These are phyloP conservation scores for Columbina picui DNA, from an alignment of 2,113 vertebrate species.

Conservation along the genomic window DNA sequence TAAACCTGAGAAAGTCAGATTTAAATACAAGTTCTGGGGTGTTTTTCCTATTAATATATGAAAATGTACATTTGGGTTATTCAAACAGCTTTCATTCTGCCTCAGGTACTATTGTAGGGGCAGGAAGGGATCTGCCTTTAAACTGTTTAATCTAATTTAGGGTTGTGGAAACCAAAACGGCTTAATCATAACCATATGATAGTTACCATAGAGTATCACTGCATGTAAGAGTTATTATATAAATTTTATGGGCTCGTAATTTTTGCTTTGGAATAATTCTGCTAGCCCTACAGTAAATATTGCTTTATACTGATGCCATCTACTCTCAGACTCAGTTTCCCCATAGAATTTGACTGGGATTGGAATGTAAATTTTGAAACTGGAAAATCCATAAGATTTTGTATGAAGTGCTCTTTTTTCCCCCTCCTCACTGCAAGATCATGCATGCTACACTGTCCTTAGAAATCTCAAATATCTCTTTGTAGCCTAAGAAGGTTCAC, in stretches of 20 bases:
- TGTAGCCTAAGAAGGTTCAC: neutral
- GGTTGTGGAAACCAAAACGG: neutral
- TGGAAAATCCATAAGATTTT: neutral
- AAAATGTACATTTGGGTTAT: neutral
- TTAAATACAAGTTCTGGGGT: rapidly evolving
- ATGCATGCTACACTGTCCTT: rapidly evolving
- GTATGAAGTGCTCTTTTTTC: neutral
- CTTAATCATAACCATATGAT: neutral
- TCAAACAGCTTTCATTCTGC: neutral
- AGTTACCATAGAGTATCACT: neutral
- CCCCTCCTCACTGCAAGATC: neutral
- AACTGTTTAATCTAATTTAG: neutral
- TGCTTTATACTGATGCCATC: neutral
- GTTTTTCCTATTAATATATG: neutral
- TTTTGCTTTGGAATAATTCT: neutral
- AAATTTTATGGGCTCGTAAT: neutral
- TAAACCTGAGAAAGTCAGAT: neutral
- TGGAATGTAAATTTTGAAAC: neutral
- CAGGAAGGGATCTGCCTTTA: neutral
- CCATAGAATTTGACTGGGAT: neutral
- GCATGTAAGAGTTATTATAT: neutral
- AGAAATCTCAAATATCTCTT: neutral
- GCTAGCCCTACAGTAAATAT: neutral
- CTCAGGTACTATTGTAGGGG: neutral
- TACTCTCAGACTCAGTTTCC: neutral